These are phyloP conservation scores for Nannoperca obscura DNA, from an alignment of 2,797 vertebrate genomes.

Conservation along the genomic window DNA sequence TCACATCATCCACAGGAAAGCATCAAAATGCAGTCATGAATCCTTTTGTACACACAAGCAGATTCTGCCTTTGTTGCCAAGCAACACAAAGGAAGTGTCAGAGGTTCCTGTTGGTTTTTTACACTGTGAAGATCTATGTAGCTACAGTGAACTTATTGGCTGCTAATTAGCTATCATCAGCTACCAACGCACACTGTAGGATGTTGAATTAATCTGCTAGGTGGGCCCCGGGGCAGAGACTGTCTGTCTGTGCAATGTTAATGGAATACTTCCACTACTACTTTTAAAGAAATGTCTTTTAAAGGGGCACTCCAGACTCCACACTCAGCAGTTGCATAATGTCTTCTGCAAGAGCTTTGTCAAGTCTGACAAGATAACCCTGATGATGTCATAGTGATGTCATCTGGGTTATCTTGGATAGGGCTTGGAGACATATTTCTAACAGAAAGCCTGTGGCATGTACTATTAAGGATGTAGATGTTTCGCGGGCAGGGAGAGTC, in stretches of 20 bases:
- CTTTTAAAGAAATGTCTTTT: neutral
- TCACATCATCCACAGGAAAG: neutral
- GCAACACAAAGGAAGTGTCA: conserved; percentile 67
- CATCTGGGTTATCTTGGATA: neutral
- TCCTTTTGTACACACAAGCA: conserved; percentile 33
- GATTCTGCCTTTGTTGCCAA: conserved; percentile 65
- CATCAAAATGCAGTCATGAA: conserved; percentile 25
- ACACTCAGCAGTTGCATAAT: neutral
- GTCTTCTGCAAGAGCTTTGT: neutral
- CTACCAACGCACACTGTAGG: neutral
- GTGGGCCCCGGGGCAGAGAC: neutral
- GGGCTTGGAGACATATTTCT: neutral
- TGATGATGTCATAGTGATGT: neutral
- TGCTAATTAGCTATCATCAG: conserved; percentile 28
- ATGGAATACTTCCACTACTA: too few species aligned
- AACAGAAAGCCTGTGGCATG: too few species aligned
- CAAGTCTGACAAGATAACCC: neutral
- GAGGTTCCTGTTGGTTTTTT: conserved; percentile 43
- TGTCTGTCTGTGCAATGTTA: neutral
- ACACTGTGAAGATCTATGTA: conserved; percentile 27
- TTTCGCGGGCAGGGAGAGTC: too few species aligned
- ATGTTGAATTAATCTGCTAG: neutral
- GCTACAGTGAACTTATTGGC: conserved; percentile 18
- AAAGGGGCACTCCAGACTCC: too few species aligned
- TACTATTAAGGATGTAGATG: too few species aligned